Evolutionary conservation across 2,113 vertebrate species (phyloP), one percentile per base, ranked within the genome.

Genomic region (Xiphorhynchus elegans): DNA sequence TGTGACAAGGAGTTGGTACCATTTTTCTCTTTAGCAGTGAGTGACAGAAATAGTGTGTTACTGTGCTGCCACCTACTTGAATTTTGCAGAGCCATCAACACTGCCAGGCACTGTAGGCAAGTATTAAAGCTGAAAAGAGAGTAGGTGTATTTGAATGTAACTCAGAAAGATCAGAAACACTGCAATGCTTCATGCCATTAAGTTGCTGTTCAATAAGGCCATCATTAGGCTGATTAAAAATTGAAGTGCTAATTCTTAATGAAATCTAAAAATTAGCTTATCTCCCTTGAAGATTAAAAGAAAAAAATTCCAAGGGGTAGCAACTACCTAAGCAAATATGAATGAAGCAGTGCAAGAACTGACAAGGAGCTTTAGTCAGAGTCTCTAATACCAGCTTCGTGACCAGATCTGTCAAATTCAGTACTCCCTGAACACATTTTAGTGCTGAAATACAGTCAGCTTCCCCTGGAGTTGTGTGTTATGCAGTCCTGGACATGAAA

Each of bases 31-130:
- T 93, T 73, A 84, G 69, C 88, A 58, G 52, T 68, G 50, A 81
- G 66, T 82, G 90, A 94, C 85, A 94, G 95, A 93, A 97, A 96
- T 96, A 96, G 92, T 75, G 80, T 96, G 91, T 93, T 94, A 84
- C 96, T 93, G 76, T 94, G 90, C 94, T 96, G 93, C 90, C 96
- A 96, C 96, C 93, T 96, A 95, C 90, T 96, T 96, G 73, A 84
- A 92, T 93, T 96, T 95, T 2, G 1, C 92, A 90, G 90, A 90
- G 93, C 86, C 64, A 92, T 92, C 88, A 79, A 83, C 78, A 85
- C 77, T 94, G 89, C 91, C 87, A 96, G 89, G 95, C 81, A 95
- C 77, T 94, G 91, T 96, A 90, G 86, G 77, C 83, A 95, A 90
- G 93, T 94, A 95, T 73, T 89, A 85, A 94, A 91, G 91, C 89